phyloP scores from a whole-genome alignment of 2,888 invertebrate genomes.

The Dugesia japonica region DNA sequence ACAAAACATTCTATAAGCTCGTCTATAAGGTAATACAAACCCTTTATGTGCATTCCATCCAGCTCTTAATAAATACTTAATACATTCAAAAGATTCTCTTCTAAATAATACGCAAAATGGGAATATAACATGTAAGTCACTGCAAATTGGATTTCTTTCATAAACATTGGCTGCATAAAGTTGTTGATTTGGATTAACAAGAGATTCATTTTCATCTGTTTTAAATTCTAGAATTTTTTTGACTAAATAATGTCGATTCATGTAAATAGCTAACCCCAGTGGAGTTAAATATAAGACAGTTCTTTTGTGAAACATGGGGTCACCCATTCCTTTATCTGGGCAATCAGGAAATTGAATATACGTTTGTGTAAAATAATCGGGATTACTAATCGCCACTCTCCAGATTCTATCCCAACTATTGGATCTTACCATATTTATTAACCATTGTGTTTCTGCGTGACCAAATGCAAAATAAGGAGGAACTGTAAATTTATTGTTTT shows the following conservation, averaged over 20 bases:
- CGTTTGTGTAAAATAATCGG: background rate
- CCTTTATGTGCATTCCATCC: constrained; percentile 14
- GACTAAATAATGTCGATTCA: background rate
- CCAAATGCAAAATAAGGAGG: constrained; percentile 24
- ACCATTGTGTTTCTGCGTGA: constrained; percentile 20
- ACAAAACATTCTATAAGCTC: constrained; percentile 9
- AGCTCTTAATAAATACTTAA: background rate
- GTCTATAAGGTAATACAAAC: constrained; percentile 24
- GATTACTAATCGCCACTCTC: constrained; percentile 12
- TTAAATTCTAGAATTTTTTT: constrained; percentile 6
- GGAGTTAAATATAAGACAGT: constrained; percentile 23
- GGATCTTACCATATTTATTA: background rate
- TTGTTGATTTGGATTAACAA: constrained; percentile 6
- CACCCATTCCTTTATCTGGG: background rate
- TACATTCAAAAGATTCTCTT: constrained; percentile 1
- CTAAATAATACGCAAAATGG: constrained; percentile 17
- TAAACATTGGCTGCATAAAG: background rate
- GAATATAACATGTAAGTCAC: constrained; percentile 27
- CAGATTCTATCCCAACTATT: constrained; percentile 25
- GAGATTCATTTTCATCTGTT: background rate
- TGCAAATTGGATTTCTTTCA: background rate
- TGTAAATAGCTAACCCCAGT: constrained; percentile 20
- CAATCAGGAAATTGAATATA: constrained; percentile 24
- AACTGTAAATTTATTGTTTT: constrained; percentile 8
- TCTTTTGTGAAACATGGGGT: constrained; percentile 7